Conservation (phyloP, 2,113 vertebrate species). For the Mesembrinibis cayennensis region DNA sequence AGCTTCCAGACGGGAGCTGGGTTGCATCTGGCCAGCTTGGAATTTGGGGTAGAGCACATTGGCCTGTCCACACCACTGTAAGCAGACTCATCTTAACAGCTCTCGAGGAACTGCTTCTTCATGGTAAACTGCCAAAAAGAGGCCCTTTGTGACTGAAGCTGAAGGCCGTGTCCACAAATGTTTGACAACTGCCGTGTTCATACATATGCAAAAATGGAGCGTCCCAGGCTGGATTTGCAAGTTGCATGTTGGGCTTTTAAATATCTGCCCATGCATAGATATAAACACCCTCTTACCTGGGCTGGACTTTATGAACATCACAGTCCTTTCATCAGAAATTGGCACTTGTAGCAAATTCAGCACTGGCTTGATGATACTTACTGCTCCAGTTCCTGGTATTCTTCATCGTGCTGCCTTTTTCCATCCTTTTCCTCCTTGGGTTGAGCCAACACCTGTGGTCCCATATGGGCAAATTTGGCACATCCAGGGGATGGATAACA, state of each 20-base stretch:
- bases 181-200: not conserved
- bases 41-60: not conserved
- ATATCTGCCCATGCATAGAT: not conserved
- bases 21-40: not conserved
- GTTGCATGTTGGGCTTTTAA: not conserved
- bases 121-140: not conserved
- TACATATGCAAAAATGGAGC: not conserved
- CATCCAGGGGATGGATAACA: conserved; percentile 17
- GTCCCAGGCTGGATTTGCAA: not conserved
- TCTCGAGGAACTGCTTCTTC: not conserved
- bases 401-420: conserved; percentile 8
- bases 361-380: not conserved
- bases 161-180: not conserved
- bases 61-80: not conserved
- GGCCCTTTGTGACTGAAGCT: not conserved
- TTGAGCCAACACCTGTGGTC: conserved; percentile 36
- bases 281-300: not conserved
- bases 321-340: not conserved
- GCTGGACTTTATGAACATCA: not conserved
- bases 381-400: not conserved
- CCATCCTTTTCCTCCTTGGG: not conserved
- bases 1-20: not conserved
- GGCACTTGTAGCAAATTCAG: not conserved
- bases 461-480: conserved; percentile 50
- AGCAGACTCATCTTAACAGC: not conserved